These are phyloP conservation scores for Rhinichthys osculus DNA, from an alignment of 2,797 vertebrate genomes.

Conservation along the genomic window DNA sequence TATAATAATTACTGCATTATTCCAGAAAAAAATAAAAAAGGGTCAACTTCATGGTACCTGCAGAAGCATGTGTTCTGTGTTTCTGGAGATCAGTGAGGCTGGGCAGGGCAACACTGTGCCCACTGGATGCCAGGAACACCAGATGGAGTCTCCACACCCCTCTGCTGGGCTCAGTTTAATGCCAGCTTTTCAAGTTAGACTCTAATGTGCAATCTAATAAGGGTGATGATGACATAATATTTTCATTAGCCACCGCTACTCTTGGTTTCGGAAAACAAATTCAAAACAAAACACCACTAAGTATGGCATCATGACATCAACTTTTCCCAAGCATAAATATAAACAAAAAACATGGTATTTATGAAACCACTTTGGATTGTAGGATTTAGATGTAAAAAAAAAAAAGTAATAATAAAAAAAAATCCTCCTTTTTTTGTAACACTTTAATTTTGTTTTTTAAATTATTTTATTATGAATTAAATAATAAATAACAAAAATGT, in stretches of 20 bases:
- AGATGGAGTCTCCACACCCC: slow-evolving; percentile 62
- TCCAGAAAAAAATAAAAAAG: background rate
- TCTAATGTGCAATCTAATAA: slow-evolving; percentile 48
- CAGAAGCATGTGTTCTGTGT: slow-evolving; percentile 29
- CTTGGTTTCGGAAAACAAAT: slow-evolving; percentile 39
- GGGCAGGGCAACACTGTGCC: slow-evolving; percentile 37
- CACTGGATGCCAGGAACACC: slow-evolving; percentile 57
- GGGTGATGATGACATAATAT: slow-evolving; percentile 55
- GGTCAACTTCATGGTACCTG: background rate
- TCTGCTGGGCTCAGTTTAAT: slow-evolving; percentile 37
- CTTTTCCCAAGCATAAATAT: background rate
- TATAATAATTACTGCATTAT: background rate
- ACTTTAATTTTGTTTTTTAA: background rate
- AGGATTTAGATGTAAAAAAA: background rate
- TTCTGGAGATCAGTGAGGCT: slow-evolving; percentile 38
- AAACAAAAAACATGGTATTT: background rate
- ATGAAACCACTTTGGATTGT: background rate
- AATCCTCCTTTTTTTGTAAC: too few species aligned
- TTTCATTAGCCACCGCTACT: slow-evolving; percentile 40
- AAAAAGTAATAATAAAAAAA: too few species aligned
- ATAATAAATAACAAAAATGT: background rate
- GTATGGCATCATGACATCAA: too few species aligned
- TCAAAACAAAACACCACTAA: slow-evolving; percentile 21
- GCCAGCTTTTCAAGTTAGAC: slow-evolving; percentile 51
- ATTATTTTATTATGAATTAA: background rate